A percentile compares a stretch with the other conserved stretches of the same genome.
Evolutionary conservation across 2,797 vertebrate genomes (phyloP).

Genomic region (Enteromius viviparus): DNA sequence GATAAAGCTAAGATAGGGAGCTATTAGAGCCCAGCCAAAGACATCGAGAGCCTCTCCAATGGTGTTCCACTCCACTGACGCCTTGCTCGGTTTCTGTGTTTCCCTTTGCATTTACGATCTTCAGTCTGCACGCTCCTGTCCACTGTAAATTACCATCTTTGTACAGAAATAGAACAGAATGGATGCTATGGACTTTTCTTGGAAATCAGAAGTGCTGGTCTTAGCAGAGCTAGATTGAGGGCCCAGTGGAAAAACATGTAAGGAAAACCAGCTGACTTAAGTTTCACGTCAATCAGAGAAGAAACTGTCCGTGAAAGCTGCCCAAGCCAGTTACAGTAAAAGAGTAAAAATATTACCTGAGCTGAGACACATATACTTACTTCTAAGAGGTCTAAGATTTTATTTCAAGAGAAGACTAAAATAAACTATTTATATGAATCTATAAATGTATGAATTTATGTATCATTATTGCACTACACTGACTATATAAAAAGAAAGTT

Average conservation of each 20-base stretch:
- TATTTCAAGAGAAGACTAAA: conserved; percentile 3
- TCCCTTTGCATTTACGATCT: conserved; percentile 33
- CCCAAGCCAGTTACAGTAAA: conserved; percentile 44
- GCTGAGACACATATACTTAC: conserved; percentile 34
- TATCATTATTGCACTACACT: not conserved
- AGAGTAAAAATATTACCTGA: conserved; percentile 53
- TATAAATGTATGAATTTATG: not conserved
- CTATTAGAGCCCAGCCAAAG: conserved; percentile 28
- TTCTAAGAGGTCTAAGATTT: not conserved
- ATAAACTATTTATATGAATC: not conserved
- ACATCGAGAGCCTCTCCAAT: conserved; percentile 20
- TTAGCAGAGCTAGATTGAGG: conserved; percentile 31
- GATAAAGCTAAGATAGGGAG: conserved; percentile 25
- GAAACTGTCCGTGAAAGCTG: conserved; percentile 37
- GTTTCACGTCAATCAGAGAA: conserved; percentile 45
- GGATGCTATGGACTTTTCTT: conserved; percentile 53
- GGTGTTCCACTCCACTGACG: conserved; percentile 25
- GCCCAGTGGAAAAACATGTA: conserved; percentile 44
- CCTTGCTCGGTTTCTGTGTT: conserved; percentile 32
- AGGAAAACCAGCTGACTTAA: conserved; percentile 42
- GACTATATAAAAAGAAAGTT: conserved; percentile 27
- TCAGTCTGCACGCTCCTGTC: conserved; percentile 24
- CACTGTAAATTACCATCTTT: conserved; percentile 54
- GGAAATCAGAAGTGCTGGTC: conserved; percentile 60
- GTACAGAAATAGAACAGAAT: conserved; percentile 55